phyloP scores from a whole-genome alignment of 2,888 invertebrate species.

The Tineola bisselliella region DNA sequence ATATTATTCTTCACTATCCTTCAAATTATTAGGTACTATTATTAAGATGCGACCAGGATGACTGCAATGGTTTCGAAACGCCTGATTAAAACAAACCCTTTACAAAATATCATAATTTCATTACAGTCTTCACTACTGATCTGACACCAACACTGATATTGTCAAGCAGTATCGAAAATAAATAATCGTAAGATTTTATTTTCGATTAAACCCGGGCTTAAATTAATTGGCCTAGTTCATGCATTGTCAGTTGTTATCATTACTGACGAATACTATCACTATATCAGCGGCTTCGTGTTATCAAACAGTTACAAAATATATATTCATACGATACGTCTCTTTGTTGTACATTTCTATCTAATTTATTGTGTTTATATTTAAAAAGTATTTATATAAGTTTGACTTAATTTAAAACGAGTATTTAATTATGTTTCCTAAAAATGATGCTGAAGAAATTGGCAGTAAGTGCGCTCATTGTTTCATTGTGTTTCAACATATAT shows the following conservation, averaged over 20 bases:
- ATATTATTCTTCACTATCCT: too few species aligned
- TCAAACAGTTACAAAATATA: not conserved
- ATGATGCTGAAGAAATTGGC: not conserved
- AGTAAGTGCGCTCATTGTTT: not conserved
- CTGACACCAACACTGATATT: too few species aligned
- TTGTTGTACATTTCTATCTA: not conserved
- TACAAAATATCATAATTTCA: too few species aligned
- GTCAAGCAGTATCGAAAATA: too few species aligned
- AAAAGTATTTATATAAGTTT: not conserved
- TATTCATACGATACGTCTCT: not conserved
- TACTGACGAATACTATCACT: not conserved
- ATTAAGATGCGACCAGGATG: too few species aligned
- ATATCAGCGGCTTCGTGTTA: not conserved
- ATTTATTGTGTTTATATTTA: not conserved
- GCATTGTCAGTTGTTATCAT: not conserved
- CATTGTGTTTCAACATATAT: not conserved
- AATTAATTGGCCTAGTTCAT: not conserved
- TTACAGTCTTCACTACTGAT: too few species aligned
- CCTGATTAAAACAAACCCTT: too few species aligned
- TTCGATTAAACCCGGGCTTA: too few species aligned
- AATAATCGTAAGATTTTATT: too few species aligned
- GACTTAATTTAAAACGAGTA: not conserved
- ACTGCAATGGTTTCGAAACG: too few species aligned
- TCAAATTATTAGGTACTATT: too few species aligned
- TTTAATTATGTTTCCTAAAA: not conserved